Conservation (phyloP, 2,113 vertebrate species). For the Callopanchax toddi region DNA sequence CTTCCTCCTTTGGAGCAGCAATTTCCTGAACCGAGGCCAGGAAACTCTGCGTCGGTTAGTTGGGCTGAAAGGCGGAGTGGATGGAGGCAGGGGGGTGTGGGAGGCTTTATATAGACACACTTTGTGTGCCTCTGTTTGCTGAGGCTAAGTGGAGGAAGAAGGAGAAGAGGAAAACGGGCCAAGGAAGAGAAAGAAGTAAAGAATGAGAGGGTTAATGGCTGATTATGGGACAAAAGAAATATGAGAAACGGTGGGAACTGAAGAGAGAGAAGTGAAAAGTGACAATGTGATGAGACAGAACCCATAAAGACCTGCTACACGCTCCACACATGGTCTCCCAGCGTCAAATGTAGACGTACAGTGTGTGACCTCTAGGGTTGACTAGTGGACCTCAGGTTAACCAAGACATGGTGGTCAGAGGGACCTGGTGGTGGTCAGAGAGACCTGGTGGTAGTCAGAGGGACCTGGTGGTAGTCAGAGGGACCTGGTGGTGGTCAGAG, state of each 20-base stretch:
- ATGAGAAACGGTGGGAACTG: no score
- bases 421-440: no score
- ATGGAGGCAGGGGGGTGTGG: constrained; percentile 82
- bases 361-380: no score
- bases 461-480: no score
- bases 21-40: constrained; percentile 98
- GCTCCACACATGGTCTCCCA: no score
- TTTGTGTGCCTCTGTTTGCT: constrained; percentile 80
- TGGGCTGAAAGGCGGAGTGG: constrained; percentile 83
- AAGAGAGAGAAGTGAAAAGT: no score
- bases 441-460: no score
- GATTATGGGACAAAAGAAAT: neutral
- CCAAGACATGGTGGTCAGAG: no score
- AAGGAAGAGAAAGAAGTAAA: constrained; percentile 7
- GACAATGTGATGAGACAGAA: no score
- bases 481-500: no score
- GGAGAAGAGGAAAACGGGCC: neutral
- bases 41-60: constrained; percentile 91
- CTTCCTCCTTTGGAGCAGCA: constrained; percentile 84
- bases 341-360: no score
- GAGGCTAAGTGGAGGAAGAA: constrained; percentile 8
- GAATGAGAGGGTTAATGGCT: neutral
- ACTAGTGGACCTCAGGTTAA: no score
- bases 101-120: constrained; percentile 82
- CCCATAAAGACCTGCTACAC: neutral